Evolutionary conservation across 2,113 vertebrate species (phyloP).

Genomic region (Urocynchramus pylzowi): DNA sequence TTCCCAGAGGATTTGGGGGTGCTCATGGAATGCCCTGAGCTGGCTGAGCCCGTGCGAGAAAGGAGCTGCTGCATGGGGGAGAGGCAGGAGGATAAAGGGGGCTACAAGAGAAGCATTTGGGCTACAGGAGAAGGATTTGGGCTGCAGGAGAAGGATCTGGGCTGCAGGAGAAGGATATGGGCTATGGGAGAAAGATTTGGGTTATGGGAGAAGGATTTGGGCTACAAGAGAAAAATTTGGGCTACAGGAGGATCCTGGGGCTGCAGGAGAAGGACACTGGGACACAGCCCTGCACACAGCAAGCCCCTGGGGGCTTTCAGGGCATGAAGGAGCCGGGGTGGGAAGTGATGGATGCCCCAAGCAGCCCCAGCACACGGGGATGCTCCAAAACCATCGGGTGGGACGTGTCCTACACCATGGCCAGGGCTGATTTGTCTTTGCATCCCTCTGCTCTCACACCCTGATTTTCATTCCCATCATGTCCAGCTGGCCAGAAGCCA

Average conservation of each 20-base stretch:
- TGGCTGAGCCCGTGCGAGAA: not conserved
- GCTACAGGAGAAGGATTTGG: not conserved
- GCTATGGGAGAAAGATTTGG: rapidly evolving
- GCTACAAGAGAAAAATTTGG: not conserved
- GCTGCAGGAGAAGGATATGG: not conserved
- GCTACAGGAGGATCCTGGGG: not conserved
- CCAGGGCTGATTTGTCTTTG: not conserved
- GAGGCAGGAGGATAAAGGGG: not conserved
- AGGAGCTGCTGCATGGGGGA: not conserved
- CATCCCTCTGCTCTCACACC: not conserved
- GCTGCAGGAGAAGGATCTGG: not conserved
- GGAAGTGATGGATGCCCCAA: not conserved
- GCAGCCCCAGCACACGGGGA: rapidly evolving
- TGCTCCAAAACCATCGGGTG: rapidly evolving
- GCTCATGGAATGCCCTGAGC: not conserved
- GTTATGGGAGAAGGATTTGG: no score
- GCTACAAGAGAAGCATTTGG: not conserved
- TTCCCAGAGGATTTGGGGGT: not conserved
- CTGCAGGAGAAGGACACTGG: not conserved
- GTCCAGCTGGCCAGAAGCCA: conserved; percentile 12
- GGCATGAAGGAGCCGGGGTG: rapidly evolving
- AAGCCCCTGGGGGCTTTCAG: not conserved
- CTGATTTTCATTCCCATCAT: conserved; percentile 43
- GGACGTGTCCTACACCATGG: rapidly evolving
- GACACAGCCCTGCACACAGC: not conserved